phyloP scores from a whole-genome alignment of 1,140 invertebrate genomes.

The Onthophagus taurus region DNA sequence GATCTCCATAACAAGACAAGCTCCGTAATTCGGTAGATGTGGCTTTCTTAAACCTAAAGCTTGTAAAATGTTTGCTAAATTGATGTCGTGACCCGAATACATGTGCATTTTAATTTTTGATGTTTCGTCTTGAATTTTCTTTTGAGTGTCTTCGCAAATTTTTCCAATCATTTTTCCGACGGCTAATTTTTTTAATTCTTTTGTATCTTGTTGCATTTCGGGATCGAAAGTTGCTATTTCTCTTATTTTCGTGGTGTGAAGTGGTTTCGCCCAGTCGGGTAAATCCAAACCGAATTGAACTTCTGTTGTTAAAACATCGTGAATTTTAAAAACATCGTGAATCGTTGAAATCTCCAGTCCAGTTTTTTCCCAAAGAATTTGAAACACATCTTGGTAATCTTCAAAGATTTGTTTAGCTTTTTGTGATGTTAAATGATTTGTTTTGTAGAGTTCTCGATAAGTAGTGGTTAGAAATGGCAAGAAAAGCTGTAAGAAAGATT shows the following conservation, averaged over 20 bases:
- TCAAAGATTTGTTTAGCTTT: not conserved
- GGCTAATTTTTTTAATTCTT: too few species aligned
- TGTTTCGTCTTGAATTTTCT: not conserved
- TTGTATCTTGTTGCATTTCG: too few species aligned
- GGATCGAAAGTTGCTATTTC: too few species aligned
- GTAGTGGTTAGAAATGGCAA: not conserved
- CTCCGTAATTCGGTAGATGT: constrained; percentile 44
- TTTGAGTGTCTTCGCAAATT: constrained; percentile 1
- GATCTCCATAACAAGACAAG: constrained; percentile 27
- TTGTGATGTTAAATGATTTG: not conserved
- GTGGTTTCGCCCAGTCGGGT: too few species aligned
- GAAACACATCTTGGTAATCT: not conserved
- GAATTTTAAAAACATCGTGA: not conserved
- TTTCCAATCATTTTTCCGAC: constrained; percentile 1
- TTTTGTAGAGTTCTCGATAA: not conserved
- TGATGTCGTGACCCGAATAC: constrained; percentile 62
- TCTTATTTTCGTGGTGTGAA: too few species aligned
- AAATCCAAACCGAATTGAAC: too few species aligned
- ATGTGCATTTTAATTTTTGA: constrained; percentile 26
- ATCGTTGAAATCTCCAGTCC: not conserved
- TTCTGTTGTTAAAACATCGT: not conserved
- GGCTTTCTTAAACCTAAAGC: constrained; percentile 50
- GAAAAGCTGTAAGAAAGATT: not conserved
- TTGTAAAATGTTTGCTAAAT: constrained; percentile 53
- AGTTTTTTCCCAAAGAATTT: not conserved